phyloP scores from a whole-genome alignment of 2,797 vertebrate species.

The Poeciliopsis infans region DNA sequence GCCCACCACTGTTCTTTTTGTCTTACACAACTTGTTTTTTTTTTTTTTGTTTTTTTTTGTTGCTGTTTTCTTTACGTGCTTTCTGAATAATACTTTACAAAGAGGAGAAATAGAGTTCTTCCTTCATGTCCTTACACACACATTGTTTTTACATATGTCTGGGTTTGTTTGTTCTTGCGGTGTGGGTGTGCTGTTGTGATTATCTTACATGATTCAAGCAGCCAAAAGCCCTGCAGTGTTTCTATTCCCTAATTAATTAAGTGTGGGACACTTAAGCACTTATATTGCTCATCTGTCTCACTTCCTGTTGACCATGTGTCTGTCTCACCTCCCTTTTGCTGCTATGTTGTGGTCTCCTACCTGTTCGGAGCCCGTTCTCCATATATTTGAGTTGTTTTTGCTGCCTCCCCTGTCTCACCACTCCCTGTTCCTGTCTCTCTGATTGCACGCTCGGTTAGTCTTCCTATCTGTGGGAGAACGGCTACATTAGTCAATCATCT shows the following conservation, averaged over 20 bases:
- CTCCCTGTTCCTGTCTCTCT: constrained; percentile 8
- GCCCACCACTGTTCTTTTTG: constrained; percentile 7
- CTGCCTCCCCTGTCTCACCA: background rate
- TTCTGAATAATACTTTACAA: constrained; percentile 32
- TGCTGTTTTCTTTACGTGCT: constrained; percentile 22
- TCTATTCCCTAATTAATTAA: constrained; percentile 69
- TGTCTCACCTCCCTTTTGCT: constrained; percentile 24
- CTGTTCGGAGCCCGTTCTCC: constrained; percentile 18
- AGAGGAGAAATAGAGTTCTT: constrained; percentile 41
- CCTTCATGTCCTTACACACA: constrained; percentile 24
- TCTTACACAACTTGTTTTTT: background rate
- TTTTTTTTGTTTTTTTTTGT: background rate
- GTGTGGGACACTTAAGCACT: constrained; percentile 55
- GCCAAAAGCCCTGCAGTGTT: constrained; percentile 47
- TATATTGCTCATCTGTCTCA: constrained; percentile 47
- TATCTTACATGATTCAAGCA: constrained; percentile 47
- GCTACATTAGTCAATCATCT: constrained; percentile 56
- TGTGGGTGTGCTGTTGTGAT: constrained; percentile 43
- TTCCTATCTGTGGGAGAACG: constrained; percentile 34
- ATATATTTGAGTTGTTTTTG: constrained; percentile 18
- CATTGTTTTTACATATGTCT: constrained; percentile 31
- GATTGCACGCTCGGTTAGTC: constrained; percentile 28
- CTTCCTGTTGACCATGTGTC: constrained; percentile 41
- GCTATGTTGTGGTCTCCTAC: constrained; percentile 18
- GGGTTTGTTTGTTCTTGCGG: constrained; percentile 16